Percentiles rank a stretch among this genome's conserved stretches.
phyloP scores from a whole-genome alignment of 2,888 invertebrate genomes.

The Brachyptera risi region DNA sequence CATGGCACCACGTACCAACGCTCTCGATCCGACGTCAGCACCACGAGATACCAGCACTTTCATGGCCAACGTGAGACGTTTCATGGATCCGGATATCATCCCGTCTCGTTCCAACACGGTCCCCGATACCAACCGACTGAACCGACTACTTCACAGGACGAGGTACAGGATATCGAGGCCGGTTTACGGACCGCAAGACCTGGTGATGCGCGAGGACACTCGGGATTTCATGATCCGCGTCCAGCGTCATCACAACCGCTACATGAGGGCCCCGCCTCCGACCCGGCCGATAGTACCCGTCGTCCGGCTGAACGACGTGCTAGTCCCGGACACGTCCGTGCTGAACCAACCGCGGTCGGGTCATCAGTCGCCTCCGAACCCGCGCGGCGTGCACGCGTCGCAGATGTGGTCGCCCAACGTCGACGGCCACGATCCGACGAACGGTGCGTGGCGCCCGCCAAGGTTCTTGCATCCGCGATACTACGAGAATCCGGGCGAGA shows the following conservation, averaged over 20 bases:
- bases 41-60: neutral
- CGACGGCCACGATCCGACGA: neutral
- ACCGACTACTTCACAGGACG: no score
- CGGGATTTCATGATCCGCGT: conserved; percentile 7
- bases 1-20: no score
- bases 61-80: no score
- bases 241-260: conserved; percentile 21
- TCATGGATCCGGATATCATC: no score
- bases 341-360: conserved; percentile 25
- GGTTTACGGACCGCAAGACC: no score
- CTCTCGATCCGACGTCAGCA: neutral
- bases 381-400: conserved; percentile 30
- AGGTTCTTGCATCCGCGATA: conserved; percentile 31
- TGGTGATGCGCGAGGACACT: neutral
- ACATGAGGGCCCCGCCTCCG: neutral
- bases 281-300: conserved; percentile 46
- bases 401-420: neutral
- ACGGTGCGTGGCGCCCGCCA: conserved; percentile 31
- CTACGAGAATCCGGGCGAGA: conserved; percentile 15
- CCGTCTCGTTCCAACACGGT: no score
- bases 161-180: no score
- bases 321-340: conserved; percentile 26
- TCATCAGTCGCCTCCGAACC: conserved; percentile 31
- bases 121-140: no score
- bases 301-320: conserved; percentile 60